Conservation (phyloP, 2,888 invertebrate genomes). For the Cheiracanthium punctorium region DNA sequence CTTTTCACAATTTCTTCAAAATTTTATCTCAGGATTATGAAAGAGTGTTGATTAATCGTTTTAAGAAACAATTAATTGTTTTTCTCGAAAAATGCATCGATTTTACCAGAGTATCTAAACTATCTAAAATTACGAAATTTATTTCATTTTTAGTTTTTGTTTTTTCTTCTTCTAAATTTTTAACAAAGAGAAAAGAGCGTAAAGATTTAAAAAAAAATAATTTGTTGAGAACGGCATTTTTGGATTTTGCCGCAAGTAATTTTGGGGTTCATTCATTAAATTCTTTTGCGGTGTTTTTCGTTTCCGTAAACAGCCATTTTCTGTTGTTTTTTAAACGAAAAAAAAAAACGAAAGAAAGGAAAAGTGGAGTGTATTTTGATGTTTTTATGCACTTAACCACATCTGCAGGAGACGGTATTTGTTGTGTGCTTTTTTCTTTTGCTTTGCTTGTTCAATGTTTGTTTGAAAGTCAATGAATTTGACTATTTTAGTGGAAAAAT, state of each 20-base stretch:
- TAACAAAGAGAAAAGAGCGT: neutral
- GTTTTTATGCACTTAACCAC: no score
- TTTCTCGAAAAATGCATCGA: neutral
- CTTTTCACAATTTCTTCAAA: neutral
- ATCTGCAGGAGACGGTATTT: no score
- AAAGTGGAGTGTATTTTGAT: no score
- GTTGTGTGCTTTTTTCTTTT: no score
- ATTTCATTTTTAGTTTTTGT: neutral
- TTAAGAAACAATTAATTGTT: neutral
- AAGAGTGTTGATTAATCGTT: neutral
- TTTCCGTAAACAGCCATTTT: no score
- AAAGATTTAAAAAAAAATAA: neutral
- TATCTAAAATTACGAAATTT: no score
- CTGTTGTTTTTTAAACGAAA: no score
- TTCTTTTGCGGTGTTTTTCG: neutral
- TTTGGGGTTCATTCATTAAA: neutral
- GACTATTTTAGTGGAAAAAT: no score
- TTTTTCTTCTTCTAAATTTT: neutral
- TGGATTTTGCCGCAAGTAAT: neutral
- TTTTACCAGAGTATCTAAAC: no score
- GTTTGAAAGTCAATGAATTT: no score
- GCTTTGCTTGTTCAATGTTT: no score
- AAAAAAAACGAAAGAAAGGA: no score
- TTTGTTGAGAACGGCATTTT: neutral
- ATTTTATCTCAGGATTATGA: neutral